Percentiles rank a stretch among this genome's conserved stretches.
phyloP scores from a whole-genome alignment of 2,113 vertebrate species.

The Miniopterus natalensis region DNA sequence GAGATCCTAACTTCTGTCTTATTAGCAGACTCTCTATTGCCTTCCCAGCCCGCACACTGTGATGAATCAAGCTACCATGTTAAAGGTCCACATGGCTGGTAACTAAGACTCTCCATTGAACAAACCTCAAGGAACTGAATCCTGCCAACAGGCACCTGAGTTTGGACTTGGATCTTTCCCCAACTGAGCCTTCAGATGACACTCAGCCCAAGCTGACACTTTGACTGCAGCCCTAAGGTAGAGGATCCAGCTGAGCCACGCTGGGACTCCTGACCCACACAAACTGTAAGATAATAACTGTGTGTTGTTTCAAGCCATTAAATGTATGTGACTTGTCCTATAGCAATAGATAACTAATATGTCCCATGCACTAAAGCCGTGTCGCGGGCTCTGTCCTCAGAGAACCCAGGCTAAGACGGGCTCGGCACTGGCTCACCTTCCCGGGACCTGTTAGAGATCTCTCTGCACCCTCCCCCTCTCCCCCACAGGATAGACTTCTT shows the following conservation, averaged over 20 bases:
- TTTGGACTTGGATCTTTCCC: too few relatives aligned
- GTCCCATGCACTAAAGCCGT: background rate
- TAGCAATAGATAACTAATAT: background rate
- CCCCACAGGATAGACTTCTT: background rate
- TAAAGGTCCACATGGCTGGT: background rate
- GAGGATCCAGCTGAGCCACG: background rate
- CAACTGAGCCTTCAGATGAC: background rate
- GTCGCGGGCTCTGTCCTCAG: background rate
- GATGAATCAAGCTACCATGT: too few relatives aligned
- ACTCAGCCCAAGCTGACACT: background rate
- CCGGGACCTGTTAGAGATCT: background rate
- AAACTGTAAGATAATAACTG: background rate
- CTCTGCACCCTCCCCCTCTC: background rate
- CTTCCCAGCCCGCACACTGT: background rate
- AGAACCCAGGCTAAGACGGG: background rate
- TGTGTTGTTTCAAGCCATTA: background rate
- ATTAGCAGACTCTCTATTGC: background rate
- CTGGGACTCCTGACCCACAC: background rate
- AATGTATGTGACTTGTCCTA: background rate
- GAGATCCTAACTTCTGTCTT: background rate
- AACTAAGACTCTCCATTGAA: background rate
- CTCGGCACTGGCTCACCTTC: background rate
- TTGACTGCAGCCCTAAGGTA: background rate
- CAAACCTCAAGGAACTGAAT: background rate
- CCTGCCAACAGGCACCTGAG: too few relatives aligned